These are phyloP conservation scores for Parapsyche elsis DNA, from an alignment of 1,140 invertebrate genomes.

Conservation along the genomic window DNA sequence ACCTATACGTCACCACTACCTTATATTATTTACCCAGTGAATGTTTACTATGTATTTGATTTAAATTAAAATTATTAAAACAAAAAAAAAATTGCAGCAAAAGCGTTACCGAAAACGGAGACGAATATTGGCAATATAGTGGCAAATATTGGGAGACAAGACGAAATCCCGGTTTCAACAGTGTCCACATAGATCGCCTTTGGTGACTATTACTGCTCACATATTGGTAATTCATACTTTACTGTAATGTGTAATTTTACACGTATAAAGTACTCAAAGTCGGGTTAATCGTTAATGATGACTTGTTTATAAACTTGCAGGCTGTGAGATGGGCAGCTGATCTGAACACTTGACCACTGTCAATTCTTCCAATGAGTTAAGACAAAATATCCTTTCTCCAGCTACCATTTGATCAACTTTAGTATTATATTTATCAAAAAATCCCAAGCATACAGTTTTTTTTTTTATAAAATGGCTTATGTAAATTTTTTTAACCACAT, in stretches of 20 bases:
- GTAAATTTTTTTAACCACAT: neutral
- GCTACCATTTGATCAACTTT: neutral
- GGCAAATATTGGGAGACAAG: slow-evolving; percentile 70
- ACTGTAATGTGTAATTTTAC: neutral
- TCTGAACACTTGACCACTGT: slow-evolving; percentile 3
- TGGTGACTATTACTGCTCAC: slow-evolving; percentile 62
- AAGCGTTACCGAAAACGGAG: slow-evolving; percentile 59
- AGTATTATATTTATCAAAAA: neutral
- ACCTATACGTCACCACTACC: neutral
- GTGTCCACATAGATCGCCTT: slow-evolving; percentile 67
- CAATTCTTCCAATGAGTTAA: slow-evolving; percentile 3
- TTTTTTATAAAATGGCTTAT: no score
- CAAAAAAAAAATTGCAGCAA: slow-evolving; percentile 51
- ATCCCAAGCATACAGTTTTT: no score
- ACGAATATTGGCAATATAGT: slow-evolving; percentile 74
- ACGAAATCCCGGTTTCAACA: slow-evolving; percentile 71
- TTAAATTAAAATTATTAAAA: slow-evolving; percentile 13
- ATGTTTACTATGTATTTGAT: neutral
- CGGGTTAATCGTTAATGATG: neutral
- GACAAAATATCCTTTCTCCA: neutral
- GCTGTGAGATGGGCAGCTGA: neutral
- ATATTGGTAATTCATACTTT: slow-evolving; percentile 9
- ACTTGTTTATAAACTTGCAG: neutral
- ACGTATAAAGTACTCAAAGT: neutral
- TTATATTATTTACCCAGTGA: neutral